Conservation (phyloP, 2,797 vertebrate genomes). For the Petrocephalus schoutedeni region DNA sequence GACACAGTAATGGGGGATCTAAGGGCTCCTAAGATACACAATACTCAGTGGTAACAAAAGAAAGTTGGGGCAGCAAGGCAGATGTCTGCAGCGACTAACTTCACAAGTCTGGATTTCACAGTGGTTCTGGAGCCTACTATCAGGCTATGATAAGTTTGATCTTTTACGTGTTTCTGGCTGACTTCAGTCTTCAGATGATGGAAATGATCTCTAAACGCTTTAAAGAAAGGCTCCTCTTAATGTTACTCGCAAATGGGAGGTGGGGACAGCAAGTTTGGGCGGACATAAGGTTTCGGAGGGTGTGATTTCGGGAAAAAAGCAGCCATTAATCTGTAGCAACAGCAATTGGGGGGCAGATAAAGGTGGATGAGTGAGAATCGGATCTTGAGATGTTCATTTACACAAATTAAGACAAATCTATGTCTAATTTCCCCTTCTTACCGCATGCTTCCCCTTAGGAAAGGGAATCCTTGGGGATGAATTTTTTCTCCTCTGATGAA, state of each 20-base stretch:
- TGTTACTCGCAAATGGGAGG: neutral
- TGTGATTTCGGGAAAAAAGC: neutral
- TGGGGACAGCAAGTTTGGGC: neutral
- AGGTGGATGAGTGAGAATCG: neutral
- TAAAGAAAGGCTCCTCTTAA: neutral
- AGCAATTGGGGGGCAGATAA: neutral
- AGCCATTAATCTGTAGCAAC: neutral
- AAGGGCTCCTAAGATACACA: neutral
- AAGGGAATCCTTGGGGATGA: neutral
- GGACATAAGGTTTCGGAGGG: neutral
- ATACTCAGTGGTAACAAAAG: conserved; percentile 1
- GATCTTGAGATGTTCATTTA: neutral
- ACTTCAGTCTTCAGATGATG: neutral
- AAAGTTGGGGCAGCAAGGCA: neutral
- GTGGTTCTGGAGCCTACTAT: neutral
- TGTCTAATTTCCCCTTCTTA: neutral
- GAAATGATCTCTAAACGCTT: neutral
- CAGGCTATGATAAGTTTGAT: neutral
- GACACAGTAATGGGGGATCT: neutral
- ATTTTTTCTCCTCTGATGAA: conserved; percentile 4
- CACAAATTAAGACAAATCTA: neutral
- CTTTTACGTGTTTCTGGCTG: neutral
- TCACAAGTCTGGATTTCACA: neutral
- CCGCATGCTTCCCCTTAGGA: neutral
- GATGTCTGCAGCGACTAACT: neutral